Evolutionary conservation across 2,888 invertebrate species (phyloP).

Genomic region (Stenurella melanura): DNA sequence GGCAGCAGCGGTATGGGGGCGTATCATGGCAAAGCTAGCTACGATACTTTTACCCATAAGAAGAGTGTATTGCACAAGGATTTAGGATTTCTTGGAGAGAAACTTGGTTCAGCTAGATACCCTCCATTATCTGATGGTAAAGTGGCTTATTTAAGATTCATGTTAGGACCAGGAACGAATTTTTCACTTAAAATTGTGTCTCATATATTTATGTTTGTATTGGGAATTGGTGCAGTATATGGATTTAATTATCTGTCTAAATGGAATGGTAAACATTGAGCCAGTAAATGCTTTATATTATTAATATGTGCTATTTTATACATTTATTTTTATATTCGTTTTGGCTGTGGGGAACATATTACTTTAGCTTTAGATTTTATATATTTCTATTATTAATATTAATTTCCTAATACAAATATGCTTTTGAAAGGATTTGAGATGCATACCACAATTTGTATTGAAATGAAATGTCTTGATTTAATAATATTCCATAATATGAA

Average conservation of each 20-base stretch:
- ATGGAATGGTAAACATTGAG: background rate
- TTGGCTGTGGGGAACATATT: background rate
- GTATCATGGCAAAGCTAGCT: conserved; percentile 94
- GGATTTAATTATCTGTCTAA: conserved; percentile 11
- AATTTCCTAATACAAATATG: too few species aligned
- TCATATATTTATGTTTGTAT: conserved; percentile 52
- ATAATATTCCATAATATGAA: too few species aligned
- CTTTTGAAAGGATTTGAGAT: too few species aligned
- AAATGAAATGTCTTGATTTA: too few species aligned
- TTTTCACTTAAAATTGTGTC: conserved; percentile 79
- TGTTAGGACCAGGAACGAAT: conserved; percentile 81
- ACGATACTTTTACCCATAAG: conserved; percentile 95
- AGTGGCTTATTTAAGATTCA: conserved; percentile 77
- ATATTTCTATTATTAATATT: background rate
- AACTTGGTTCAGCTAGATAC: conserved; percentile 83
- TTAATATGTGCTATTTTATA: background rate
- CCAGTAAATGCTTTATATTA: background rate
- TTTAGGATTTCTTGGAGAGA: conserved; percentile 83
- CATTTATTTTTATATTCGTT: background rate
- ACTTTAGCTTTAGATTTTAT: background rate
- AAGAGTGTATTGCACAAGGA: conserved; percentile 84
- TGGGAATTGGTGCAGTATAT: conserved; percentile 11
- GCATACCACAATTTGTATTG: too few species aligned
- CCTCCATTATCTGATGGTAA: conserved; percentile 90
- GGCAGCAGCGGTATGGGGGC: conserved; percentile 94